phyloP scores from a whole-genome alignment of 2,113 vertebrate genomes.

The Guaruba guarouba region DNA sequence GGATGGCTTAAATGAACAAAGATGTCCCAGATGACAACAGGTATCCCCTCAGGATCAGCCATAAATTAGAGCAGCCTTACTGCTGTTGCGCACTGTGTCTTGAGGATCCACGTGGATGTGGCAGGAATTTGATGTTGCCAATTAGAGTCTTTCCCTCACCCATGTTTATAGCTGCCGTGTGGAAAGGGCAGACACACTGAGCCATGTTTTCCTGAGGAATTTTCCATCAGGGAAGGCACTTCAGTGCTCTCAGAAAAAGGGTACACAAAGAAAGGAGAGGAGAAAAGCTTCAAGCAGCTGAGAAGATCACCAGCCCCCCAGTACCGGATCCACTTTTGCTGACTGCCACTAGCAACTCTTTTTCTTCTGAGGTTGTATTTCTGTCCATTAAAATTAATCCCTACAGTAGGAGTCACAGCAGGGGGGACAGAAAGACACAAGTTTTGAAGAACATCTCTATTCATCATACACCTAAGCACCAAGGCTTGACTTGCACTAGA shows the following conservation, averaged over 20 bases:
- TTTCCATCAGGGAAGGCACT: neutral
- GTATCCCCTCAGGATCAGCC: neutral
- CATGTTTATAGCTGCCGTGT: neutral
- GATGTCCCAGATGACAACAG: neutral
- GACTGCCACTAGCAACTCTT: neutral
- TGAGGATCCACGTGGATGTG: neutral
- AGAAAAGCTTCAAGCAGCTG: neutral
- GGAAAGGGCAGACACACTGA: neutral
- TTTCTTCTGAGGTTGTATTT: neutral
- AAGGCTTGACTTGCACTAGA: neutral
- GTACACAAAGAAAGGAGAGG: neutral
- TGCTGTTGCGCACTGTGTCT: neutral
- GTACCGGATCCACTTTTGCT: neutral
- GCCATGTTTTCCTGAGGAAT: neutral
- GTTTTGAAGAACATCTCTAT: neutral
- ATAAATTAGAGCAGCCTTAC: neutral
- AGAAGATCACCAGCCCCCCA: neutral
- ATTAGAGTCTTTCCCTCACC: neutral
- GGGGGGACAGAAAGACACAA: neutral
- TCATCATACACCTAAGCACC: neutral
- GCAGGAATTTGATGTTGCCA: neutral
- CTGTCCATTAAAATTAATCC: neutral
- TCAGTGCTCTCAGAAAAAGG: neutral
- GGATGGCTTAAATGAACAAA: neutral
- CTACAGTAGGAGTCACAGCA: neutral